Base-by-base conservation (phyloP, 1,140 invertebrate genomes). In the Bombus consobrinus region DNA sequence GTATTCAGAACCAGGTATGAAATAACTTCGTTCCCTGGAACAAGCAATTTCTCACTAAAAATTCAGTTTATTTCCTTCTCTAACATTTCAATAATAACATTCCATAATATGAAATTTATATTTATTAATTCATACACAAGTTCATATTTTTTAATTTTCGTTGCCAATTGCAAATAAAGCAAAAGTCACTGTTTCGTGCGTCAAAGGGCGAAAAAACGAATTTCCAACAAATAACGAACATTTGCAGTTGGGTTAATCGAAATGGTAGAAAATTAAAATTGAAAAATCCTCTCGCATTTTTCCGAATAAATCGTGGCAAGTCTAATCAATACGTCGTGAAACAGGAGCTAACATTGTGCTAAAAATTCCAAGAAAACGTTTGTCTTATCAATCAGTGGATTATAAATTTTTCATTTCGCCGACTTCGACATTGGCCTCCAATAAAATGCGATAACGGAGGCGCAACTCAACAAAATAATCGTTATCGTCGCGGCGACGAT, bases 401-500 rank as follows among this genome's bases (percentile, higher is more conserved):
- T 6, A 4, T 3, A 13, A 34, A 47, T 68, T 79, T 47, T 47
- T 43, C 28, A 53, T 73, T 39, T 69, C 22, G 4, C 28, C 13
- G 9, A 81, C 43, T 22, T 12, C n/a, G 69, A 64, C 41, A 71
- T 73, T 74, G 80, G 80, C 71, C 57, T 82, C n/a, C 39, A 64
- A 64, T 82, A 82, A 74, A 82, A 74, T 74, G 12, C 69, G 71
- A 82, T 62, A 47, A 73, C 39, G 22, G 39, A 71, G 39, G 69
- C 43, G 41, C n/a, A 18, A 15, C 1, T 18, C 25, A 13, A 22
- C 34, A 28, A 57, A 82, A 82, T 82, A 82, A 82, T 82, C 71
- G 80, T 82, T 82, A 64, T 74, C 80, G 57, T 74, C 80, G 22
- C 37, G 1, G n/a, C 34, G 72, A 64, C 71, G 80, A 74, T 74